Evolutionary conservation across 2,113 vertebrate genomes (phyloP), one percentile per base, ranked within the genome.

Genomic region (Crotalus viridis): DNA sequence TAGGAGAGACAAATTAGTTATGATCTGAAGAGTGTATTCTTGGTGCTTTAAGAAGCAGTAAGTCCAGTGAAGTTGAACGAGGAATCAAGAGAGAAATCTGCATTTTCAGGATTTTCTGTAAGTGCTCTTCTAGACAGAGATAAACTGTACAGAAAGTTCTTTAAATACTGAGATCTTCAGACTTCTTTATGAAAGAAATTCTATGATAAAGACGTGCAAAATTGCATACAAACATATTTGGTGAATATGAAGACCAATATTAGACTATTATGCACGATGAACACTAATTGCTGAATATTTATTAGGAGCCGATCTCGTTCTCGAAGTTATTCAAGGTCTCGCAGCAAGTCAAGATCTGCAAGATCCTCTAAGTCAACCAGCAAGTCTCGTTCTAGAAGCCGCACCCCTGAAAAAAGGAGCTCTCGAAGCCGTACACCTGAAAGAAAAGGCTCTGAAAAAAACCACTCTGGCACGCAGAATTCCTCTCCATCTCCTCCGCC

Each of bases 291-390:
- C 93, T 92, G 92, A 0, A 93, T 61, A 94, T 95, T 95, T 89
- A 88, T 43, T 90, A 97, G 97, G 56, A 97, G 97, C 94, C 95
- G 97, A 54, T 97, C 97, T 90, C 97, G 97, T 59, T 97, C 97
- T 48, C 96, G 97, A 95, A 97, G 97, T 81, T 97, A 97, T 93
- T 97, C 97, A 93, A 97, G 97, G 93, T 97, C 97, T 91, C 97
- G 97, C 92, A 97, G 97, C 96, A 97, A 97, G 92, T 97, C 96
- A 9, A 92, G 95, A 2, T 97, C 95, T 54, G 95, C 91, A 19
- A 95, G 95, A n/a, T 93, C 92, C 57, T 88, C 96, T 74, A 56
- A 96, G 56, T 97, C 97, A 19, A 5, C 94, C 1, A 96, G 96
- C 5, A 96, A 96, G 0, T 97, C 97, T 88, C 96, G 97, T 0